phyloP scores from a whole-genome alignment of 2,797 vertebrate species.

The Pyrocephalus nanus region DNA sequence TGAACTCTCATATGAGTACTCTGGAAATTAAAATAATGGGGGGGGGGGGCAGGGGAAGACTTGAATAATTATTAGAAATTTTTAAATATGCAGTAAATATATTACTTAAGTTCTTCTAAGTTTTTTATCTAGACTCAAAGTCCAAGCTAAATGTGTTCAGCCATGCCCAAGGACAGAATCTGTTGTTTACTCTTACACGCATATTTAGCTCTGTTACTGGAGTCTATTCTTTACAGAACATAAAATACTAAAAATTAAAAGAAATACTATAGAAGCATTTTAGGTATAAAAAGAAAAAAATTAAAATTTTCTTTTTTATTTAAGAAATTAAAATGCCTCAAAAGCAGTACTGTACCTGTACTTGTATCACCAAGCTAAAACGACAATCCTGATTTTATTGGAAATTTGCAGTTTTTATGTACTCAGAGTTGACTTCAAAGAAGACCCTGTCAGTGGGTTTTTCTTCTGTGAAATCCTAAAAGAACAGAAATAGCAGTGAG shows the following conservation, averaged over 20 bases:
- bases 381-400: background rate
- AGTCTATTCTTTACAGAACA: background rate
- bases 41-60: background rate
- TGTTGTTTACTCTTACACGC: background rate
- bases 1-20: background rate
- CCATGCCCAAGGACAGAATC: background rate
- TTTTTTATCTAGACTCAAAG: background rate
- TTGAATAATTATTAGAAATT: background rate
- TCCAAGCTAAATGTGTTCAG: background rate
- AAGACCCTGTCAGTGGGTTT: background rate
- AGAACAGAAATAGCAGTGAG: slow-evolving; percentile 31
- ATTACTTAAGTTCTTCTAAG: background rate
- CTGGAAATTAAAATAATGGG: slow-evolving; percentile 30
- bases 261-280: background rate
- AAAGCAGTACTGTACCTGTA: background rate
- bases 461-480: slow-evolving; percentile 18
- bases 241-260: background rate
- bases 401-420: background rate
- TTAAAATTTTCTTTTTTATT: background rate
- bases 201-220: background rate
- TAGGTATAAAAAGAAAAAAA: background rate
- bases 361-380: background rate
- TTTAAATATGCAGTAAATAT: background rate
- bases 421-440: background rate
- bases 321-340: background rate